These are phyloP conservation scores for Chaitophorus viminalis DNA, from an alignment of 2,888 invertebrate genomes.

Conservation along the genomic window DNA sequence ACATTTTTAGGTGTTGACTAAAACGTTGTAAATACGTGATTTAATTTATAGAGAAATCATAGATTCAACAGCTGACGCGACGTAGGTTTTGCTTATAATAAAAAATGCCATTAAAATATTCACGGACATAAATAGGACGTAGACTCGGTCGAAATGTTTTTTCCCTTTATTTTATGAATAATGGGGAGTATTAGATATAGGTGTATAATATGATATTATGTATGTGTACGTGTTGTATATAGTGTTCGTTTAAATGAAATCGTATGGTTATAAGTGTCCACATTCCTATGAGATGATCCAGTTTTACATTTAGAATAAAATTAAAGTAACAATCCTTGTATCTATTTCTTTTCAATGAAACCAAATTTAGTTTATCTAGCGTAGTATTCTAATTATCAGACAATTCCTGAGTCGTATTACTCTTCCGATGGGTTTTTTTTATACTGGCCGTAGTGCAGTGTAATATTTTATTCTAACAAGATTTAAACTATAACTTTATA, in stretches of 20 bases:
- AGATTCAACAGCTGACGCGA: not conserved
- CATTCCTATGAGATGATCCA: not conserved
- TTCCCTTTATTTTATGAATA: not conserved
- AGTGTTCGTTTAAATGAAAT: not conserved
- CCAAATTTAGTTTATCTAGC: not conserved
- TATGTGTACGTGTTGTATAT: not conserved
- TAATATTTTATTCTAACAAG: too few species aligned
- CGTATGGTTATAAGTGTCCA: not conserved
- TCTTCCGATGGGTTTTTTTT: not conserved
- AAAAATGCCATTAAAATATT: conserved; percentile 13
- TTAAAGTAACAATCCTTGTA: not conserved
- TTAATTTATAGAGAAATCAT: conserved; percentile 40
- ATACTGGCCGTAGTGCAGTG: conserved; percentile 5
- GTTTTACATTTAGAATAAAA: not conserved
- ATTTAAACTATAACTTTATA: too few species aligned
- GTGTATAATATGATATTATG: not conserved
- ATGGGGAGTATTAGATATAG: not conserved
- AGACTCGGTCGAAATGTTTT: not conserved
- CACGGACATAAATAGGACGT: not conserved
- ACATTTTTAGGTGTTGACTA: conserved; percentile 40
- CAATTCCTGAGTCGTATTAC: not conserved
- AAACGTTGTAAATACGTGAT: conserved; percentile 34
- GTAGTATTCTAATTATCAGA: conserved; percentile 12
- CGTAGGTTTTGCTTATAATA: not conserved
- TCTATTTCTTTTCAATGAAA: not conserved